phyloP scores from a whole-genome alignment of 2,888 invertebrate species.

The Calameuta pallipes region DNA sequence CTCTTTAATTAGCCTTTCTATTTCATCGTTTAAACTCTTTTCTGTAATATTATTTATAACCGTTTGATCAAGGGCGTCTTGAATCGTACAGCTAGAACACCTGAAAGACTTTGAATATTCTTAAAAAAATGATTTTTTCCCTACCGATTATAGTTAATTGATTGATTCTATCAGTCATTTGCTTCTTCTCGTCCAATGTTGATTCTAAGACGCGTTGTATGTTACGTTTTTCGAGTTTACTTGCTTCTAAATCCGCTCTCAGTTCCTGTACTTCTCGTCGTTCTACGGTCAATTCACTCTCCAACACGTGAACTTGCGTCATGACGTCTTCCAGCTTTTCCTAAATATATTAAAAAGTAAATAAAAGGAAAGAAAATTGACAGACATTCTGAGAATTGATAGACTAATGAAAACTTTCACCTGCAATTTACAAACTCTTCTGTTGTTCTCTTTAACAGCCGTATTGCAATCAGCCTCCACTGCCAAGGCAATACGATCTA shows the following conservation, averaged over 20 bases:
- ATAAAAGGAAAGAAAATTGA: constrained; percentile 39
- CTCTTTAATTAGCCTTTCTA: constrained; percentile 66
- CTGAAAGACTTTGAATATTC: background rate
- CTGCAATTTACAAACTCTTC: constrained; percentile 64
- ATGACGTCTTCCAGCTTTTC: constrained; percentile 67
- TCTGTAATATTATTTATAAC: constrained; percentile 59
- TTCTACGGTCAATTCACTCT: constrained; percentile 66
- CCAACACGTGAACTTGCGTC: constrained; percentile 67
- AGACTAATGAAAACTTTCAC: constrained; percentile 53
- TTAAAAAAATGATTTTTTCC: background rate
- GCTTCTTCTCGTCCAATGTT: constrained; percentile 70
- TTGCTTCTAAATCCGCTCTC: constrained; percentile 66
- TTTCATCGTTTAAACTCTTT: constrained; percentile 68
- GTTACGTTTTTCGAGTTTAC: constrained; percentile 71
- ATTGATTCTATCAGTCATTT: constrained; percentile 70
- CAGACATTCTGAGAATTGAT: constrained; percentile 13
- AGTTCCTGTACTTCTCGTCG: constrained; percentile 67
- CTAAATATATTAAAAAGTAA: constrained; percentile 41
- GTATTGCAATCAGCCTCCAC: constrained; percentile 83
- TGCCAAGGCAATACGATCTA: constrained; percentile 79
- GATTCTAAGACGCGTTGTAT: constrained; percentile 71
- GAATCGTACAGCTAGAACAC: background rate
- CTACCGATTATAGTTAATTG: constrained; percentile 73
- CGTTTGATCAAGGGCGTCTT: background rate
- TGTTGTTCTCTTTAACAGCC: constrained; percentile 72